Base-by-base conservation (phyloP, 1,140 invertebrate genomes). In the Euura saliciscinereae region DNA sequence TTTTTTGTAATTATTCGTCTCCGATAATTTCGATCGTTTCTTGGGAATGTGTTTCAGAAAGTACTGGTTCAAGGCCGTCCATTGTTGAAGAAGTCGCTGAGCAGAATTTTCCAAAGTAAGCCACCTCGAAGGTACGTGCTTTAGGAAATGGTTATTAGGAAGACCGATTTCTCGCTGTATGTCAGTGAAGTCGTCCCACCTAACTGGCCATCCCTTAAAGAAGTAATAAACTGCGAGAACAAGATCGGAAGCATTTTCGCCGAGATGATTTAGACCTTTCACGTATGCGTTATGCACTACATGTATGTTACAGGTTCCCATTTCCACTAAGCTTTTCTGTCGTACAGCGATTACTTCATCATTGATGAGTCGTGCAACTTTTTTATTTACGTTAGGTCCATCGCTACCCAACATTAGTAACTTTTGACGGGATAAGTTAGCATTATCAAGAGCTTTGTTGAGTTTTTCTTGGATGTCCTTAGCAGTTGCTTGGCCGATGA, bases 341-440 rank as follows among this genome's bases (percentile, higher is more conserved):
- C 43, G 68, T 5, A 66, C 0, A 51, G 43, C n/a, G 10, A 70
- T 69, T 3, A 70, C 44, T 5, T 44, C 64, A 43, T 73, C 69
- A 73, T 73, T 73, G 5, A 73, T 10, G 7, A 73, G 70, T 44
- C 43, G 3, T 6, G 72, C 71, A 6, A 80, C 72, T 13, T 73
- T 79, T 68, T 80, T 79, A 59, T 79, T 80, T 1, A 79, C 75
- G 70, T 79, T 77, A 28, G 78, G 77, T 45, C 76, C 75, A 78
- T 80, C 78, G 68, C 44, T 66, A 6, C 74, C 76, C 43, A 81
- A 69, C 73, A 73, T 76, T 13, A 78, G n/a, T 42, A 79, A 43
- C 10, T 76, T 71, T 44, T 7, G 42, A n/a, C 44, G 44, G 11
- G 71, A 45, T 6, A 77, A 43, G 8, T 42, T 44, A 66, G 68